These are phyloP conservation scores for Sarcoramphus papa DNA, from an alignment of 2,797 vertebrate genomes.

Conservation along the genomic window DNA sequence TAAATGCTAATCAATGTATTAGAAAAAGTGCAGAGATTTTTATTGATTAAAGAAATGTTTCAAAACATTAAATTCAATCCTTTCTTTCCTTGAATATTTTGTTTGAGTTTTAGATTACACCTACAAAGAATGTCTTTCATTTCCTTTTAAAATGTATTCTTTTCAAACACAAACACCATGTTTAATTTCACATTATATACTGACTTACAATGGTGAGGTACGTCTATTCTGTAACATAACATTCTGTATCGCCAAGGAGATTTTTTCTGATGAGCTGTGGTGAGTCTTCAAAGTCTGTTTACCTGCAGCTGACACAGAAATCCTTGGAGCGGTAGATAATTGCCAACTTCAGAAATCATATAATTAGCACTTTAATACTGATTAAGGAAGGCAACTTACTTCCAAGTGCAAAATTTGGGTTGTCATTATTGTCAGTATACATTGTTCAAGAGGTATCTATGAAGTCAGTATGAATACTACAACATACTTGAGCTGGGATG, in stretches of 20 bases:
- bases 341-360: neutral
- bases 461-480: neutral
- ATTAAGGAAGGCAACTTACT: neutral
- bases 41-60: neutral
- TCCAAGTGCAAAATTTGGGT: neutral
- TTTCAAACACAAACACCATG: neutral
- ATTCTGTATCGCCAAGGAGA: neutral
- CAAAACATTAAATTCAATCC: neutral
- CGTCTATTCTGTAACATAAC: neutral
- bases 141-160: neutral
- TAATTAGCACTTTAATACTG: neutral
- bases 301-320: neutral
- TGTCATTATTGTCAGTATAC: neutral
- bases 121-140: neutral
- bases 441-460: neutral
- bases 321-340: neutral
- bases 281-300: neutral
- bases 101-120: neutral
- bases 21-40: neutral
- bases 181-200: neutral
- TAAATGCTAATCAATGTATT: neutral
- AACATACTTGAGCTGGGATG: neutral
- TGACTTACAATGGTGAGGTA: neutral
- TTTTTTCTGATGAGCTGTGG: neutral
- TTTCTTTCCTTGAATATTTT: neutral